phyloP scores from a whole-genome alignment of 2,888 invertebrate species.

The Andrena dorsata region DNA sequence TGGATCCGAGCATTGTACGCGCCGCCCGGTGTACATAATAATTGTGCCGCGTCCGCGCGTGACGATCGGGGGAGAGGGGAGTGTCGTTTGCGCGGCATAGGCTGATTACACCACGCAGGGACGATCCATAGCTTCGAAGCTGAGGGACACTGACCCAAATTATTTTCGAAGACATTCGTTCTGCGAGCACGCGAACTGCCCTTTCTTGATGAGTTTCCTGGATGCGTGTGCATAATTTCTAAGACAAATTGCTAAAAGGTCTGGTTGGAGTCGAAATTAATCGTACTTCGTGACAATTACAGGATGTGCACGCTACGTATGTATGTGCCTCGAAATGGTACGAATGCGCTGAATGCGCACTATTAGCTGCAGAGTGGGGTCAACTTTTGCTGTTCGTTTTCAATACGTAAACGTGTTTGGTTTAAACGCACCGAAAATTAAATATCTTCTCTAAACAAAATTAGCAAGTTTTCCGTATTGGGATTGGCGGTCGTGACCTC shows the following conservation, averaged over 20 bases:
- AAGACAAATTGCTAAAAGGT: too few relatives aligned
- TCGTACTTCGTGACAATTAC: too few relatives aligned
- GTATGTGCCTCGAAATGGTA: too few relatives aligned
- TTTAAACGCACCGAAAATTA: too few relatives aligned
- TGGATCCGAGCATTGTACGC: constrained; percentile 70
- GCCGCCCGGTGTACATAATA: constrained; percentile 67
- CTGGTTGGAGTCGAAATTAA: too few relatives aligned
- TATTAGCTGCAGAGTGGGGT: too few relatives aligned
- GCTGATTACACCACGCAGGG: constrained; percentile 66
- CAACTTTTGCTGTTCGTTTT: too few relatives aligned
- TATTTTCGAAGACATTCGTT: not conserved
- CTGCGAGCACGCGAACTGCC: not conserved
- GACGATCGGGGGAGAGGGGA: not conserved
- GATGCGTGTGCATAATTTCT: not conserved
- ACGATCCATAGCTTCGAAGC: constrained; percentile 37
- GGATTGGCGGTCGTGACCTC: not conserved
- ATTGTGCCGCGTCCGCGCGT: constrained; percentile 57
- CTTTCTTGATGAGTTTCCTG: not conserved
- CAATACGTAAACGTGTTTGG: too few relatives aligned
- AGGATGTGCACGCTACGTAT: too few relatives aligned
- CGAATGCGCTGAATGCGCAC: too few relatives aligned
- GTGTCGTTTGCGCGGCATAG: constrained; percentile 62
- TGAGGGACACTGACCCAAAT: constrained; percentile 4
- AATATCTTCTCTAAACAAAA: not conserved
- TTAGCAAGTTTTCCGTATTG: not conserved